Conservation (phyloP, 2,888 invertebrate genomes). For the Herminia tarsipennalis region DNA sequence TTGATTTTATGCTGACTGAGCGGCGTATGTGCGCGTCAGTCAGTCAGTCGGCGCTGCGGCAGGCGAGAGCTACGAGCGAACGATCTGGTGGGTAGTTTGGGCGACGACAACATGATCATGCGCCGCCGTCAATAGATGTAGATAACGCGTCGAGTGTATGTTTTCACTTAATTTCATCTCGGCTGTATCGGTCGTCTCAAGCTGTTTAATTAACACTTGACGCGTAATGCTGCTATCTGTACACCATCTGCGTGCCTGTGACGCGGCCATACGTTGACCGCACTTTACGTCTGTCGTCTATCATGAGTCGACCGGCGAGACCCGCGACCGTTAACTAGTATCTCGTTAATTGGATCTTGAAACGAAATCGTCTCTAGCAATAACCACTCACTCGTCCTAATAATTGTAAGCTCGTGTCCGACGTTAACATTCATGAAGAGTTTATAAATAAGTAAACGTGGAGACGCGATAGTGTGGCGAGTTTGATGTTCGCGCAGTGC, state of each 20-base stretch:
- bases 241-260: constrained; percentile 1
- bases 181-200: background rate
- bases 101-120: too few relatives aligned
- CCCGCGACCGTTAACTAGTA: background rate
- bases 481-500: too few relatives aligned
- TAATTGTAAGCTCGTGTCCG: background rate
- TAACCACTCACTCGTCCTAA: background rate
- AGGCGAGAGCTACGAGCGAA: too few relatives aligned
- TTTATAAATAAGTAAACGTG: too few relatives aligned
- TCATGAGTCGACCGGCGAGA: background rate
- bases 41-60: too few relatives aligned
- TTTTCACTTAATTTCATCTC: constrained; percentile 2
- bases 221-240: background rate
- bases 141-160: background rate
- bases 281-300: constrained; percentile 1
- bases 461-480: too few relatives aligned
- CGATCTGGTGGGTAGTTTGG: too few relatives aligned
- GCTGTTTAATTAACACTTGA: constrained; percentile 3
- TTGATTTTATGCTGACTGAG: too few relatives aligned
- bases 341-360: constrained; percentile 6
- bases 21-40: too few relatives aligned
- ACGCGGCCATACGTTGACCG: background rate
- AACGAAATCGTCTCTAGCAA: background rate
- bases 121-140: background rate
- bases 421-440: background rate